phyloP scores from a whole-genome alignment of 1,140 invertebrate genomes.

The Neodiprion lecontei region DNA sequence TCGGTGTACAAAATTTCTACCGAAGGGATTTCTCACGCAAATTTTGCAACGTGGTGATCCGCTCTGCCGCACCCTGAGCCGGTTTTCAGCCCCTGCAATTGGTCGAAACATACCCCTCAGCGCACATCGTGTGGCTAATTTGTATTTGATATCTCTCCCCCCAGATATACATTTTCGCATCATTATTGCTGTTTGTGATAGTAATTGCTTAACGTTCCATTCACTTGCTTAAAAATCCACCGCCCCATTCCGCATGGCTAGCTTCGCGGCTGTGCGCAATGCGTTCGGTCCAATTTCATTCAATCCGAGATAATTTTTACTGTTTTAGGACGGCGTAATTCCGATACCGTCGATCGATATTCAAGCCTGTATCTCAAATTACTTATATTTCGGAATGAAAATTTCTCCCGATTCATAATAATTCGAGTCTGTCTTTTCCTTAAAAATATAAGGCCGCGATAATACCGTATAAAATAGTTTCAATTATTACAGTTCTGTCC shows the following conservation, averaged over 20 bases:
- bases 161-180: neutral
- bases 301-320: neutral
- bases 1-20: neutral
- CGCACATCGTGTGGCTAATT: slow-evolving; percentile 3
- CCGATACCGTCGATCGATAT: too few species aligned
- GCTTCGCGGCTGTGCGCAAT: neutral
- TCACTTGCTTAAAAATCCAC: neutral
- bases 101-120: neutral
- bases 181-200: slow-evolving; percentile 7
- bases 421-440: too few species aligned
- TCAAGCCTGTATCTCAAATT: too few species aligned
- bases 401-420: too few species aligned
- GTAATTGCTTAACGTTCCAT: slow-evolving; percentile 3
- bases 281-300: neutral
- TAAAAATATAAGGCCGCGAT: too few species aligned
- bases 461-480: too few species aligned
- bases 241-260: neutral
- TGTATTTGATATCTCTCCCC: neutral
- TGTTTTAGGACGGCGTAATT: too few species aligned
- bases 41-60: neutral
- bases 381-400: too few species aligned
- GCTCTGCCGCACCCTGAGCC: neutral
- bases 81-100: neutral
- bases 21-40: neutral
- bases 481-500: too few species aligned